Evolutionary conservation across 2,797 vertebrate genomes (phyloP), one percentile per base, ranked within the genome.

Genomic region (Rhinatrema bivittatum): DNA sequence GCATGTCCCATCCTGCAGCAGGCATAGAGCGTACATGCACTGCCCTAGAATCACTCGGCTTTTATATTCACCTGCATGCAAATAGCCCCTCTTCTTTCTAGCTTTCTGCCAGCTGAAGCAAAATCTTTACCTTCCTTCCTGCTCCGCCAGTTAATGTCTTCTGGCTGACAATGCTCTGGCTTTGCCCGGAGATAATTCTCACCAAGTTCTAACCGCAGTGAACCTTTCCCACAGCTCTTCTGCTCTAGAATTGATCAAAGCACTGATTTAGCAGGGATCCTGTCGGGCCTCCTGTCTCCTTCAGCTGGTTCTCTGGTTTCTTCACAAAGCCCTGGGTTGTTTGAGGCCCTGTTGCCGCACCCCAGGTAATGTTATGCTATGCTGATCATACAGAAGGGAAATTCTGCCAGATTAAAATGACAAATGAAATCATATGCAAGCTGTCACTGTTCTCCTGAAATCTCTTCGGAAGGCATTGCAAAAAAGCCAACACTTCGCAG

Each of bases 91-190:
- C 20, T 50, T 63, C 64, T 64, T 73, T 77, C 77, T 50, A 78
- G 70, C 70, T 2, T 23, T 26, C 50, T 59, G 53, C 66, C 66
- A 59, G 37, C 37, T 65, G 65, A 66, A 18, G 62, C 56, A 70
- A 41, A n/a, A 61, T 50, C 57, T 63, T 70, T 60, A 74, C 67
- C 69, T 65, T 53, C 50, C 46, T 60, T 62, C 63, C 50, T 42
- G 66, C 71, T 29, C 60, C 18, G 59, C 74, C 75, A 80, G 82
- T 84, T 84, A 80, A 82, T 79, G 82, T 85, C 84, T 81, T 78
- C 72, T 60, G 60, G 43, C 64, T 71, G 68, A 71, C 63, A 59
- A 53, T 41, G 43, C 28, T 8, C 43, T 56, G 60, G 39, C 55
- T n/a, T 60, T 31, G 34, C 43, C 53, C 41, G 34, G 56, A 66